Conservation (phyloP, 2,113 vertebrate genomes). For the Myrmophylax atrothorax region DNA sequence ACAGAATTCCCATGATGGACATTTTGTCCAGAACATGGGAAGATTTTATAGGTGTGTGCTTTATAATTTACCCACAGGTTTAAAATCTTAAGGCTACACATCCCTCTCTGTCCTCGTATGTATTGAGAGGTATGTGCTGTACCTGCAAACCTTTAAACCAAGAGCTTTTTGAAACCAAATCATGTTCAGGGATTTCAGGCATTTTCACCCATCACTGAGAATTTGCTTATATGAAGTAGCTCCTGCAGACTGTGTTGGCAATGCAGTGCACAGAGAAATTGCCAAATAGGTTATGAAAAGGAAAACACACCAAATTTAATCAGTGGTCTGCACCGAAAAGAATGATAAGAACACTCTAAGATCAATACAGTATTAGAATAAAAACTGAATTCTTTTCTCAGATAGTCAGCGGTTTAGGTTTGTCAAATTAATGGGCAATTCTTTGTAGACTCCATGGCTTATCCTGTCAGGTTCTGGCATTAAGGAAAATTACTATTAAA, state of each 20-base stretch:
- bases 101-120: not conserved
- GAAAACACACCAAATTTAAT: conserved; percentile 9
- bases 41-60: not conserved
- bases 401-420: not conserved
- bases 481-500: conserved; percentile 55
- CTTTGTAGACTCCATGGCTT: conserved; percentile 5
- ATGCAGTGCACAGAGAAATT: not conserved
- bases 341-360: conserved; percentile 14
- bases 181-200: not conserved
- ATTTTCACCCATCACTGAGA: not conserved
- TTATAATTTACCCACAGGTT: not conserved
- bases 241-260: not conserved
- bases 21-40: not conserved
- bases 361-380: conserved; percentile 41
- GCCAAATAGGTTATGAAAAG: not conserved
- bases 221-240: not conserved
- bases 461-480: not conserved
- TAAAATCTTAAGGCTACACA: not conserved
- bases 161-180: not conserved
- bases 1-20: not conserved
- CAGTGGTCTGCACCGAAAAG: not conserved
- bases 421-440: conserved; percentile 42
- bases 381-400: conserved; percentile 9
- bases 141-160: not conserved
- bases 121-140: not conserved